Base-by-base conservation (phyloP, 2,113 vertebrate species). In the Anthoscopus minutus region DNA sequence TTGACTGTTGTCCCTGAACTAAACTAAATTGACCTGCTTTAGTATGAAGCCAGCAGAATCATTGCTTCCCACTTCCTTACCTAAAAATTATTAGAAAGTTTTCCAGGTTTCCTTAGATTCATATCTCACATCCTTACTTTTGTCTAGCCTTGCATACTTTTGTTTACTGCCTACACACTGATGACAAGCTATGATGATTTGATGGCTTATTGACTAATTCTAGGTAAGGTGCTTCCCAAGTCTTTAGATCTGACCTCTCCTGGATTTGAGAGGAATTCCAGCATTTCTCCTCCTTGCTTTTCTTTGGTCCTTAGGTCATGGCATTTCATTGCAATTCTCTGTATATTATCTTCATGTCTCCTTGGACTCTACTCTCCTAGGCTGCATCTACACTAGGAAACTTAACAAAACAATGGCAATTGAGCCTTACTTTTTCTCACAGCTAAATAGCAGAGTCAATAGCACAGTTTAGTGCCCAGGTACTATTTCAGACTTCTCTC, bases 331-430 rank as follows among this genome's bases (percentile, higher is more conserved):
- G n/a, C 42, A 54, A 47, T 69, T 94, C 72, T 67, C 79, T 66
- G 12, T 45, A 4, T 50, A 54, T 89, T 87, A 86, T 84, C 77
- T 74, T 78, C 44, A 15, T 79, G 51, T 92, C 65, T 92, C 81
- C 84, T 95, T 96, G 94, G 77, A 94, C 94, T 92, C 83, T 94
- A 66, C 22, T 92, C 81, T 90, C 62, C n/a, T 47, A 91, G 56
- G 33, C 47, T 87, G 56, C 44, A 74, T 21, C 76, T 66, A 40
- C 8, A 0, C 47, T 47, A 14, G 56, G 66, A 91, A 95, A 80
- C 23, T 58, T 78, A 81, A 78, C 25, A 84, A 33, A 91, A 14
- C 48, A 37, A 44, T 66, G 33, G 47, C 42, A 66, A 30, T 2
- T 42, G 72, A 18, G 7, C 24, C 45, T 90, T 82, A 37, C 15